A percentile compares a stretch with the other conserved stretches of the same genome.
Conservation (phyloP, 2,888 invertebrate species). For the Aleiodes alternator region DNA sequence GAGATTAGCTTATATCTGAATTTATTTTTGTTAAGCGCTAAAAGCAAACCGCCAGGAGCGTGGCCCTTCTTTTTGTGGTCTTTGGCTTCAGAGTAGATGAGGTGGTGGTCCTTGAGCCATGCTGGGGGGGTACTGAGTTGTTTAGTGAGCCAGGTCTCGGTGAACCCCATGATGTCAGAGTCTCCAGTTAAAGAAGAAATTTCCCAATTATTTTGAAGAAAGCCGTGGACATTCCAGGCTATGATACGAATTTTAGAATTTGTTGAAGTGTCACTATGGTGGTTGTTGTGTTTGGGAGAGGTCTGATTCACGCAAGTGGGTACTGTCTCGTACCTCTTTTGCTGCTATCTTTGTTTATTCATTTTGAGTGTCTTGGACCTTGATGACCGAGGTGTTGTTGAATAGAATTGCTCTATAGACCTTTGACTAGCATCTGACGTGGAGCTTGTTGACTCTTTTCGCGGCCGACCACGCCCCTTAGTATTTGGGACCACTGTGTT, state of each 20-base stretch:
- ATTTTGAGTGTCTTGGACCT: too few species aligned
- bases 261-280: not conserved
- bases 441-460: too few species aligned
- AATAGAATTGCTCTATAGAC: too few species aligned
- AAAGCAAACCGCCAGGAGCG: slow-evolving; percentile 16
- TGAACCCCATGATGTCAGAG: slow-evolving; percentile 18
- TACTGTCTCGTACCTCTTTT: not conserved
- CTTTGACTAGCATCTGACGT: too few species aligned
- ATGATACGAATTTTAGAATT: not conserved
- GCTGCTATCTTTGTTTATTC: not conserved
- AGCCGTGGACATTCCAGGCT: slow-evolving; percentile 9
- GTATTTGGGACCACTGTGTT: too few species aligned
- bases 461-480: too few species aligned
- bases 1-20: not conserved
- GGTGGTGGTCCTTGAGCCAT: slow-evolving; percentile 16
- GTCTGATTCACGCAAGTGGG: not conserved
- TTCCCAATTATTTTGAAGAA: slow-evolving; percentile 24
- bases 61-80: slow-evolving; percentile 24
- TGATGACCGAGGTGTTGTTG: too few species aligned
- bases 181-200: not conserved
- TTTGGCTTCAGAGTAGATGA: slow-evolving; percentile 22
- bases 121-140: not conserved
- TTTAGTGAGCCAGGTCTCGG: slow-evolving; percentile 24
- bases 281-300: too few species aligned
- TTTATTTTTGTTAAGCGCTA: slow-evolving; percentile 17